Evolutionary conservation across 1,140 invertebrate genomes (phyloP).

Genomic region (Temnothorax curvispinosus): DNA sequence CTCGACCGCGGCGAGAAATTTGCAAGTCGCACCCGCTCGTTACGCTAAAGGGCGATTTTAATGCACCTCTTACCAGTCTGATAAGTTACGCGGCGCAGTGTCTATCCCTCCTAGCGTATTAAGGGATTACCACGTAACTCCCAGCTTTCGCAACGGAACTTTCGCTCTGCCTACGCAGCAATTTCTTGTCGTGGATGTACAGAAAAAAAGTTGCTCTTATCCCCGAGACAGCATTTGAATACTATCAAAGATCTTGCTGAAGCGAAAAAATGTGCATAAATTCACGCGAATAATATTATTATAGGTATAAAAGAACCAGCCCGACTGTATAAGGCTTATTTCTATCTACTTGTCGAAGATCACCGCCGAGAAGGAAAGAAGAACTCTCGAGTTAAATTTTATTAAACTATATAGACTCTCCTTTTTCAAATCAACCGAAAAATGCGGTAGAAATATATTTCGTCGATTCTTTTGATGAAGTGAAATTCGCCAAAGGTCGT

Average conservation of each 20-base stretch:
- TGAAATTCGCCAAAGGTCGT: neutral
- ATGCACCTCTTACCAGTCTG: neutral
- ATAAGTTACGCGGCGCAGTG: neutral
- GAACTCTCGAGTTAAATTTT: neutral
- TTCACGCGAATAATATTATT: too few species aligned
- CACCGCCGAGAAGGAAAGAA: neutral
- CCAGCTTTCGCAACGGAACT: neutral
- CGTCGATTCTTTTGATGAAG: neutral
- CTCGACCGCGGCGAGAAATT: slow-evolving; percentile 29
- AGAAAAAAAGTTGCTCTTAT: neutral
- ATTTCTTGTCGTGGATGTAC: neutral
- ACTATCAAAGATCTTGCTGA: neutral
- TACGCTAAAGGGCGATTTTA: slow-evolving; percentile 31
- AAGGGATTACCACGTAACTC: slow-evolving; percentile 35
- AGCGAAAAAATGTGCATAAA: too few species aligned
- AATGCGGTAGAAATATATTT: neutral
- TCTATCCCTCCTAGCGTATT: neutral
- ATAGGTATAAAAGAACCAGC: too few species aligned
- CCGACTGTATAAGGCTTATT: too few species aligned
- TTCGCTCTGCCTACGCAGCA: neutral
- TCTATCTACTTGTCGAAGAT: neutral
- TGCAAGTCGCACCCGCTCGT: slow-evolving; percentile 52
- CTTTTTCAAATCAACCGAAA: neutral
- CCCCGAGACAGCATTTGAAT: neutral
- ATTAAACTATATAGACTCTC: neutral